A percentile compares a stretch with the other conserved stretches of the same genome.
Evolutionary conservation across 2,888 invertebrate species (phyloP).

Genomic region (Philonicus albiceps): DNA sequence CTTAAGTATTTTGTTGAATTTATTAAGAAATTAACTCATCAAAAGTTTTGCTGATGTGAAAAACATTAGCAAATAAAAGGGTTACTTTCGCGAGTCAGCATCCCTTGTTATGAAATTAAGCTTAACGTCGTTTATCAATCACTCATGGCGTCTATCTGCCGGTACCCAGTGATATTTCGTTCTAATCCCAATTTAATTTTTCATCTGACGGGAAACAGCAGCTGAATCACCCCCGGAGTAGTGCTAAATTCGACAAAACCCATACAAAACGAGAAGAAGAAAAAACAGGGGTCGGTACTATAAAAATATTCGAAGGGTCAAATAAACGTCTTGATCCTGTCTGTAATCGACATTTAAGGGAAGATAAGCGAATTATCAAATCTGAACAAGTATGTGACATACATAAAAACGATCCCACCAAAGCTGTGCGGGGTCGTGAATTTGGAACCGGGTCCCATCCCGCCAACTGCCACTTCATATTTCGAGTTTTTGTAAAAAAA

Average conservation of each 20-base stretch:
- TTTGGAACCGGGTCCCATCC: not conserved
- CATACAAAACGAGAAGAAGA: not conserved
- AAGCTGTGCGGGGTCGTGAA: not conserved
- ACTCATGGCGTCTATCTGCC: constrained; percentile 27
- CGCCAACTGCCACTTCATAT: constrained; percentile 1
- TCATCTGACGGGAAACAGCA: constrained; percentile 33
- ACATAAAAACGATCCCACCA: constrained; percentile 40
- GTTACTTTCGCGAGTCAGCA: not conserved
- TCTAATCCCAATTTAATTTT: constrained; percentile 47
- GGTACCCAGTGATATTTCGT: constrained; percentile 44
- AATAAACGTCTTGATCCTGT: constrained; percentile 49
- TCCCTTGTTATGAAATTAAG: not conserved
- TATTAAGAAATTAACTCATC: not conserved
- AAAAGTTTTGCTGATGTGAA: not conserved
- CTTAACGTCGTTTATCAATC: constrained; percentile 44
- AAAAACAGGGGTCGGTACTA: constrained; percentile 6
- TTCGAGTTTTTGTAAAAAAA: constrained; percentile 11
- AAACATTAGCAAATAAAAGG: not conserved
- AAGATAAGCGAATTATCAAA: constrained; percentile 50
- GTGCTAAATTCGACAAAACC: constrained; percentile 8
- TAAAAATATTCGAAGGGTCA: constrained; percentile 43
- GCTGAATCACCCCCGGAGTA: constrained; percentile 43
- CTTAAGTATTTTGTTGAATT: not conserved
- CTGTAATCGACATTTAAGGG: constrained; percentile 48
- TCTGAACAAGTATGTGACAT: constrained; percentile 48